A percentile compares a stretch with the other conserved stretches of the same genome.
Evolutionary conservation across 2,888 invertebrate species (phyloP).

Genomic region (Gasteruption jaculator): DNA sequence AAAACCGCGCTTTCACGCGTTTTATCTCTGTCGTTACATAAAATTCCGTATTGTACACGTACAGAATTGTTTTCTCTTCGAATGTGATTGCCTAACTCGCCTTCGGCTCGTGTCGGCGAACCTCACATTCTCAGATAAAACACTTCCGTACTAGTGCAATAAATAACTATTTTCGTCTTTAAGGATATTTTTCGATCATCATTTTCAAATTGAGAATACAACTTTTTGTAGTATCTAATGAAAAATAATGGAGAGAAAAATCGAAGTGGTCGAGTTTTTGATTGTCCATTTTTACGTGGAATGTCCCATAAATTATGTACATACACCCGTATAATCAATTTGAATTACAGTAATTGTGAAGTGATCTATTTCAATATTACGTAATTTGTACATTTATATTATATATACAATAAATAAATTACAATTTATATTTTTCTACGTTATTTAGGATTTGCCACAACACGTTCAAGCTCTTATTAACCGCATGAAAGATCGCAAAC

Average conservation of each 20-base stretch:
- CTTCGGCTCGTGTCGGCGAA: too few relatives aligned
- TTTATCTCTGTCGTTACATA: constrained; percentile 1
- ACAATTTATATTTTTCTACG: constrained; percentile 4
- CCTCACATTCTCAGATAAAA: constrained; percentile 1
- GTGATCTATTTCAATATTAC: constrained; percentile 1
- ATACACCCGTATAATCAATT: too few relatives aligned
- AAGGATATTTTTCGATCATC: too few relatives aligned
- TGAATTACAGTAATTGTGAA: too few relatives aligned
- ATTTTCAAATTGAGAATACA: not conserved
- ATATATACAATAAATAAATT: not conserved
- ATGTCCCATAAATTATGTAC: too few relatives aligned
- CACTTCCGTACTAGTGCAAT: not conserved
- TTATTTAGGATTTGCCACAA: constrained; percentile 10
- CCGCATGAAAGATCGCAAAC: constrained; percentile 16
- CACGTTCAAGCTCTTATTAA: constrained; percentile 12
- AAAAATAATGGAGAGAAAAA: too few relatives aligned
- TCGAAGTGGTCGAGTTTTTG: too few relatives aligned
- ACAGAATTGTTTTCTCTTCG: not conserved
- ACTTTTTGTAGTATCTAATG: too few relatives aligned
- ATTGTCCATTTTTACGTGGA: too few relatives aligned
- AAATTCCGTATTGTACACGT: not conserved
- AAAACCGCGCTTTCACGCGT: not conserved
- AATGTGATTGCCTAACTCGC: too few relatives aligned
- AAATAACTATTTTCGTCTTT: not conserved
- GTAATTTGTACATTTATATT: not conserved